Evolutionary conservation across 2,888 invertebrate genomes (phyloP).

Genomic region (Drosophila multiciliata): DNA sequence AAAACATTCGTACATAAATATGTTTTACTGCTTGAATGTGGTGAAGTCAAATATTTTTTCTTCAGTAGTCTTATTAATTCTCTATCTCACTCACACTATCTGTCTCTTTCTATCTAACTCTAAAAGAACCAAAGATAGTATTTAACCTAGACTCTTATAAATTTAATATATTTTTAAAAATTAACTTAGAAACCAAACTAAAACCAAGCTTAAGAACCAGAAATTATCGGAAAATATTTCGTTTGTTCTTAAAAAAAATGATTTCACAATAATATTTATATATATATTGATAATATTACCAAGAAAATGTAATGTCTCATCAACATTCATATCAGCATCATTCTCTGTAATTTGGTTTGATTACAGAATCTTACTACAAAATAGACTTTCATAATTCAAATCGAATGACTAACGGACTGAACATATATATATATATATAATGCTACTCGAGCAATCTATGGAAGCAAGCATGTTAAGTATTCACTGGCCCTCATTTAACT

Average conservation of each 20-base stretch:
- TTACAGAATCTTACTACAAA: not conserved
- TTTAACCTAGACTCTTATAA: not conserved
- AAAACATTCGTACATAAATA: constrained; percentile 49
- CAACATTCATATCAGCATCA: constrained; percentile 14
- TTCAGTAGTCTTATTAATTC: not conserved
- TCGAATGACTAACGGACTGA: not conserved
- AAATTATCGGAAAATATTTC: not conserved
- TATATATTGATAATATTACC: no score
- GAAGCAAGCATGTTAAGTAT: not conserved
- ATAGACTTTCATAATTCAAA: not conserved
- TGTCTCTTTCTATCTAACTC: not conserved
- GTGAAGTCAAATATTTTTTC: constrained; percentile 3
- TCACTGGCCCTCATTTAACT: not conserved
- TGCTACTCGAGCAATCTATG: not conserved
- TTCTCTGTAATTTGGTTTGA: constrained; percentile 6
- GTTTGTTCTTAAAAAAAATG: constrained; percentile 3
- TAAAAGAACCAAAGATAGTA: not conserved
- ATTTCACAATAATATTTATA: not conserved
- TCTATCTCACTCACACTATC: not conserved
- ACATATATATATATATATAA: not conserved
- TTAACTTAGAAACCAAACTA: not conserved
- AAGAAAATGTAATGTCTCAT: constrained; percentile 3
- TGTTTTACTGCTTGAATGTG: constrained; percentile 24
- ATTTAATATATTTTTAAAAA: not conserved
- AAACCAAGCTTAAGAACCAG: not conserved